phyloP scores from a whole-genome alignment of 2,113 vertebrate genomes.

The Hemichromis elongatus region DNA sequence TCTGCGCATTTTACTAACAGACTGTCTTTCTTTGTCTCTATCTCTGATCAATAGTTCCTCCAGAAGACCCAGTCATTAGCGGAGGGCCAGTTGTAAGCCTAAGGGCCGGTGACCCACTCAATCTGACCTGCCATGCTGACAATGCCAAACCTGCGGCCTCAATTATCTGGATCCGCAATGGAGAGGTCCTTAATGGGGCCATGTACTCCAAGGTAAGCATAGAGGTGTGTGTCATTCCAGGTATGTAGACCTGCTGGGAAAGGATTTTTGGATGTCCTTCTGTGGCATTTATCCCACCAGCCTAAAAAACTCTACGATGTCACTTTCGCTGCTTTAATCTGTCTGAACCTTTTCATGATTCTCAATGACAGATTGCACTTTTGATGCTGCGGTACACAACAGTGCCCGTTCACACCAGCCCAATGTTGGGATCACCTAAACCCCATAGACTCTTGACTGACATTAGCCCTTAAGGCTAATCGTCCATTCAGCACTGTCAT shows the following conservation, averaged over 20 bases:
- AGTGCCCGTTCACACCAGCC: not conserved
- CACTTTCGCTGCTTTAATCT: not conserved
- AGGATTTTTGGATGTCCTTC: not conserved
- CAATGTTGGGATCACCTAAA: conserved; percentile 2
- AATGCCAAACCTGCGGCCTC: conserved; percentile 95
- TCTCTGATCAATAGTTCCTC: conserved; percentile 80
- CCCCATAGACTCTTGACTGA: conserved; percentile 4
- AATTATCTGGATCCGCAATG: conserved; percentile 92
- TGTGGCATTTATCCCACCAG: conserved; percentile 4
- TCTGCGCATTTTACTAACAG: not conserved
- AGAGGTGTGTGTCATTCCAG: conserved; percentile 54
- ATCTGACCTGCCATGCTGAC: conserved; percentile 94
- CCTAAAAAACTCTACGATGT: not conserved
- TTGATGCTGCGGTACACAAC: not conserved
- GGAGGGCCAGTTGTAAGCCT: conserved; percentile 93
- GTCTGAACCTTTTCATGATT: conserved; percentile 3
- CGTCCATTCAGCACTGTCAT: conserved; percentile 37
- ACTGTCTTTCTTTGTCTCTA: not conserved
- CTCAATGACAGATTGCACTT: not conserved
- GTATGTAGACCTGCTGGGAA: not conserved
- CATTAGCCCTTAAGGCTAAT: conserved; percentile 34
- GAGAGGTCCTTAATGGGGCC: conserved; percentile 92
- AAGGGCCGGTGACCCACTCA: conserved; percentile 90
- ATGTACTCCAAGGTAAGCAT: conserved; percentile 93
- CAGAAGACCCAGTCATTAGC: conserved; percentile 90